Evolutionary conservation across 1,140 invertebrate genomes (phyloP), one percentile per base, ranked within the genome.

Genomic region (Cecropterus lyciades): DNA sequence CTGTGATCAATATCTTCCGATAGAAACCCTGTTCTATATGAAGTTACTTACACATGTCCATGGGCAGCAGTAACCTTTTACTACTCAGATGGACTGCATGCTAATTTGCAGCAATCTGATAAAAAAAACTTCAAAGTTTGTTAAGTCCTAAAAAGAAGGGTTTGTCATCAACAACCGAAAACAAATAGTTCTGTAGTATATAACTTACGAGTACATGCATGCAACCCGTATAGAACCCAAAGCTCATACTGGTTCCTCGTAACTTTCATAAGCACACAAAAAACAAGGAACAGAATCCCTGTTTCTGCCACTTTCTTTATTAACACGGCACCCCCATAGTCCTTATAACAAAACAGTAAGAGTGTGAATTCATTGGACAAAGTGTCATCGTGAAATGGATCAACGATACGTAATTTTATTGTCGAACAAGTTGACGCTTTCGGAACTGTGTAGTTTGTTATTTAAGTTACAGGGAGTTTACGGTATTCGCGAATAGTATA

Each of bases 391-490:
- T 48, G 16, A 0, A 46, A 17, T 8, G 45, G 15, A 27, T 33
- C 10, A 37, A 40, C 30, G n/a, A 33, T 14, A 60, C 16, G 15
- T 60, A 60, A 60, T 60, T 60, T 49, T 60, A 49, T 60, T 37
- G 57, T 60, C 24, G 15, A 60, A 60, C 57, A 48, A 60, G 27
- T 60, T 60, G 57, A 46, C 30, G 57, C 57, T 60, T 60, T 60
- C 30, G 11, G 14, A 33, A 37, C 57, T 60, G 27, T 59, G 8
- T 60, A 60, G 27, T 49, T 60, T 33, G 45, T 60, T 60, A 49
- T 60, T 60, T 60, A 60, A 60, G 57, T 60, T 60, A 49, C 27
- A 46, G 14, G 20, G 24, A 59, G 56, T 59, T 48, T 59, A 57
- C 45, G 15, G 27, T 15, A 45, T 27, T 60, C 15, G 27, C 27